Evolutionary conservation across 2,113 vertebrate species (phyloP).

Genomic region (Nothocercus nigrocapillus): DNA sequence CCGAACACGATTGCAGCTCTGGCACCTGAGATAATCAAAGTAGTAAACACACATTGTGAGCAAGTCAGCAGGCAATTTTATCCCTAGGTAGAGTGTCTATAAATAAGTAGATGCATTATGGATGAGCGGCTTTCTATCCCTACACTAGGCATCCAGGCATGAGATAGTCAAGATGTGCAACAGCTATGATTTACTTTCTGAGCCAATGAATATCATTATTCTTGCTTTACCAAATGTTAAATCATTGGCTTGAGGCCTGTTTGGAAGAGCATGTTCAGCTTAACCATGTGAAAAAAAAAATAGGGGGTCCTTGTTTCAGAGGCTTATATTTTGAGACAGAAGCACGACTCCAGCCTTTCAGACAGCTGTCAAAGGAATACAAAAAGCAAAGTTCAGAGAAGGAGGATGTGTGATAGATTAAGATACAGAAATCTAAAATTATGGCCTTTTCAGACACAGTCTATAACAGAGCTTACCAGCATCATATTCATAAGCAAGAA

Average conservation of each 20-base stretch:
- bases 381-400: not conserved
- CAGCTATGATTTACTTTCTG: not conserved
- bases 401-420: not conserved
- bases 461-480: not conserved
- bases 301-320: not conserved
- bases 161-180: not conserved
- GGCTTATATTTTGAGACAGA: not conserved
- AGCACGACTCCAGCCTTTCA: not conserved
- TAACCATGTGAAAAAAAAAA: not conserved
- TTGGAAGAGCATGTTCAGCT: not conserved
- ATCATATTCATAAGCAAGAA: not conserved
- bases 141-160: not conserved
- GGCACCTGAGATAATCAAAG: not conserved
- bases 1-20: not conserved
- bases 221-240: conserved; percentile 2
- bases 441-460: not conserved
- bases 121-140: not conserved
- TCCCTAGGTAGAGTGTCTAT: not conserved
- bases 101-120: not conserved
- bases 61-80: not conserved
- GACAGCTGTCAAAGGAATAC: not conserved
- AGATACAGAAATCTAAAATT: not conserved
- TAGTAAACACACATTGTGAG: not conserved
- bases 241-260: not conserved
- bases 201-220: conserved; percentile 2